phyloP scores from a whole-genome alignment of 1,140 invertebrate species.

The Aphidius ervi region DNA sequence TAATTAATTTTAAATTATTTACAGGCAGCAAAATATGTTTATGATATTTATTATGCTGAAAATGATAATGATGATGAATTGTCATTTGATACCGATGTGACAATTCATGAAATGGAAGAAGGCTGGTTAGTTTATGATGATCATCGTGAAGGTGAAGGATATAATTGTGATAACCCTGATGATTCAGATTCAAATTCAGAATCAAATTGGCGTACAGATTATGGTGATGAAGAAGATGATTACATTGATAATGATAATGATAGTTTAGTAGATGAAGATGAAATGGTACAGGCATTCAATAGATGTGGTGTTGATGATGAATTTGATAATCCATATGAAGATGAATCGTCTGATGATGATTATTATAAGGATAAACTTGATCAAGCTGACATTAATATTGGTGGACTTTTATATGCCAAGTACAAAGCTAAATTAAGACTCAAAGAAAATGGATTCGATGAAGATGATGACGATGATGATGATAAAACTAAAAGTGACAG shows the following conservation, averaged over 20 bases:
- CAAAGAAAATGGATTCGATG: too few relatives aligned
- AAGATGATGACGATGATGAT: conserved; percentile 23
- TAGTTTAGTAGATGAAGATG: conserved; percentile 37
- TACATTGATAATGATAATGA: conserved; percentile 27
- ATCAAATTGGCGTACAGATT: conserved; percentile 54
- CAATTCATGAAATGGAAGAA: conserved; percentile 30
- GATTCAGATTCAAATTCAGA: conserved; percentile 58
- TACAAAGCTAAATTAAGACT: conserved; percentile 49
- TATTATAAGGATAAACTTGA: conserved; percentile 52
- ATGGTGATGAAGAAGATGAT: conserved; percentile 50
- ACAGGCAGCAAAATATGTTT: conserved; percentile 37
- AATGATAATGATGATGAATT: conserved; percentile 24
- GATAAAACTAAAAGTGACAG: conserved; percentile 29
- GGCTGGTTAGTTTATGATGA: conserved; percentile 36
- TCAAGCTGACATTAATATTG: conserved; percentile 50
- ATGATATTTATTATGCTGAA: conserved; percentile 44
- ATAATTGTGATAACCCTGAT: conserved; percentile 43
- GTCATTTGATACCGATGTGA: conserved; percentile 28
- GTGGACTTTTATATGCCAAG: conserved; percentile 56
- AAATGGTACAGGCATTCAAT: conserved; percentile 39
- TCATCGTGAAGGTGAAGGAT: conserved; percentile 30
- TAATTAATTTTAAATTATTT: conserved; percentile 20
- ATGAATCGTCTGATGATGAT: conserved; percentile 45
- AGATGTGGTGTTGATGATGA: conserved; percentile 36
- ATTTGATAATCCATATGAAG: conserved; percentile 4